Base-by-base conservation (phyloP, 2,113 vertebrate species). In the Atlantisia rogersi region DNA sequence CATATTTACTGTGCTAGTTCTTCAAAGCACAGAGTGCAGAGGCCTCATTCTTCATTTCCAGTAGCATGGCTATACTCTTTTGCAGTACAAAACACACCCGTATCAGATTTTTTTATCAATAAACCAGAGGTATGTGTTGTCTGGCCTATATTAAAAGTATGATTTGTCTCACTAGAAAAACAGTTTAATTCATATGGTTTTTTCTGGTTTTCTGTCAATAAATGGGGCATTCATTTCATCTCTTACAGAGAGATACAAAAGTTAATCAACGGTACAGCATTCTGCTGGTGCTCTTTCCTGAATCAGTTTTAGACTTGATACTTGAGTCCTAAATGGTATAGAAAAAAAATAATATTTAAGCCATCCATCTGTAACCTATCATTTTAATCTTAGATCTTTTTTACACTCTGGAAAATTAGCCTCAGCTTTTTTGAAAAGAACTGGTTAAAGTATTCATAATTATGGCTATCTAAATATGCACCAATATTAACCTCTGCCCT, bases 401-500 rank as follows among this genome's bases (percentile, higher is more conserved):
- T 80, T 29, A 71, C 11, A 70, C 10, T 67, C 12, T 71, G 39
- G 12, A 76, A 50, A 92, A 83, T 29, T 28, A 86, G 32, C 29
- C 42, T 71, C 24, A 86, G 12, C 12, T 77, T 77, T 71, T 42
- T 74, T 63, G 32, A 68, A 90, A 70, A 86, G 14, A 92, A 63
- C 26, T 68, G 5, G 22, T 83, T 62, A 70, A 56, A 90, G 15
- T 74, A 86, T 75, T 35, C 35, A 60, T 69, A 48, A 80, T 39
- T 85, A 55, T 5, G 1, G 68, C 42, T 94, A 19, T 53, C 60
- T 56, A 78, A 88, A 88, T 60, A 88, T 80, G 76, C 44, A 78
- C 59, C 77, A 70, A 70, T 86, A 90, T 68, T 88, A 94, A 82
- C 88, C 85, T 93, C 60, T 92, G 60, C 58, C 62, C 80, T 92